Conservation (phyloP, 2,113 vertebrate genomes). For the Strix uralensis region DNA sequence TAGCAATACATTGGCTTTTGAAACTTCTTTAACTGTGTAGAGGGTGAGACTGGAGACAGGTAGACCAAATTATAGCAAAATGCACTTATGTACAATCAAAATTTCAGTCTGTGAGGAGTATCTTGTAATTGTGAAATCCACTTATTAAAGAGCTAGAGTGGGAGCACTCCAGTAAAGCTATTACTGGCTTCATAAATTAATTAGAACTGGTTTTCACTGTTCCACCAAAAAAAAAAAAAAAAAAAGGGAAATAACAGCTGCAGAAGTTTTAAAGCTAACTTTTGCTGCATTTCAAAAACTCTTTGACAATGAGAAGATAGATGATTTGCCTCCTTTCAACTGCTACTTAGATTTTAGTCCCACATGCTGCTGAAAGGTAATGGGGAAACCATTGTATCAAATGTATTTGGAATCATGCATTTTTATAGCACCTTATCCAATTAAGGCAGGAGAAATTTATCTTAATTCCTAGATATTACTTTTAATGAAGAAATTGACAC, state of each 20-base stretch:
- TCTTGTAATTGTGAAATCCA: not conserved
- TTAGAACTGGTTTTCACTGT: not conserved
- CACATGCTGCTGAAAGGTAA: not conserved
- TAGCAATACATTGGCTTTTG: not conserved
- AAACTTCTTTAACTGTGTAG: not conserved
- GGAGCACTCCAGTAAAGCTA: not conserved
- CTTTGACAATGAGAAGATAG: not conserved
- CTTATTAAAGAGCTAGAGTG: not conserved
- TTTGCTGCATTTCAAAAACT: not conserved
- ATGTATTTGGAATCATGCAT: not conserved
- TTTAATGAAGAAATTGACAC: not conserved
- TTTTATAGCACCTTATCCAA: not conserved
- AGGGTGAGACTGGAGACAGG: not conserved
- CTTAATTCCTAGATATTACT: not conserved
- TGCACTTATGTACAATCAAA: not conserved
- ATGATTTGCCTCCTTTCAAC: not conserved
- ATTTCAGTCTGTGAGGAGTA: not conserved
- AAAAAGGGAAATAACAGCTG: not conserved
- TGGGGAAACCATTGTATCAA: not conserved
- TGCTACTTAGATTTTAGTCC: not conserved
- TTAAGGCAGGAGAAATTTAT: not conserved
- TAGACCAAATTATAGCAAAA: not conserved
- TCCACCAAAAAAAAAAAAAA: not conserved
- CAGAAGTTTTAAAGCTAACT: not conserved
- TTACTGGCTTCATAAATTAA: not conserved